Evolutionary conservation across 2,888 invertebrate genomes (phyloP).

Genomic region (Melanostoma mellinum): DNA sequence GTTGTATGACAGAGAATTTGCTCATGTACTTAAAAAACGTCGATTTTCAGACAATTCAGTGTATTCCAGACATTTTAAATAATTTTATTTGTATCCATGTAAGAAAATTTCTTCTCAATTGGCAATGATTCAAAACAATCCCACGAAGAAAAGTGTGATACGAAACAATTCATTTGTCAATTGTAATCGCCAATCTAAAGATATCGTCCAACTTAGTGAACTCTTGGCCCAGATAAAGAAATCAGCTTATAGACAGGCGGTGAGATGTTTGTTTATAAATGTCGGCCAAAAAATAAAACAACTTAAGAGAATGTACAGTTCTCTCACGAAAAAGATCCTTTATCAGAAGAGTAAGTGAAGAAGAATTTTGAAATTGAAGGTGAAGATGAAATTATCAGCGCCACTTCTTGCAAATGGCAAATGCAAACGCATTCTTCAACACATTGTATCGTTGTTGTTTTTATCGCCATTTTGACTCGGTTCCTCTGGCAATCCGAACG

Average conservation of each 20-base stretch:
- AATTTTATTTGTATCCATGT: not conserved
- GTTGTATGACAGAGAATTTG: too few relatives aligned
- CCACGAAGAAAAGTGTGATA: slow-evolving; percentile 28
- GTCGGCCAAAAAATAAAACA: slow-evolving; percentile 56
- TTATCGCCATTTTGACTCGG: too few relatives aligned
- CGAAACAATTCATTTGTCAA: slow-evolving; percentile 54
- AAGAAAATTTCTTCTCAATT: slow-evolving; percentile 28
- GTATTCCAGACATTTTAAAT: slow-evolving; percentile 1
- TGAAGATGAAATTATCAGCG: slow-evolving; percentile 10
- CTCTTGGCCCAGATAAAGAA: slow-evolving; percentile 69
- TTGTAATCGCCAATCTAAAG: slow-evolving; percentile 60
- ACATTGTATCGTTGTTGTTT: too few relatives aligned
- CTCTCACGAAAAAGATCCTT: not conserved
- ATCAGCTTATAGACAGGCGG: slow-evolving; percentile 38
- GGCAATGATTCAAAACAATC: slow-evolving; percentile 50
- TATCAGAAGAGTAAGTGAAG: not conserved
- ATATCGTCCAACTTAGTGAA: slow-evolving; percentile 69
- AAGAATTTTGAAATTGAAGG: not conserved
- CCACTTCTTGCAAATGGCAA: not conserved
- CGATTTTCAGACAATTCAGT: not conserved
- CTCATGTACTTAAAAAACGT: too few relatives aligned
- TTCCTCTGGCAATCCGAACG: too few relatives aligned
- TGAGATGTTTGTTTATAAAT: slow-evolving; percentile 64
- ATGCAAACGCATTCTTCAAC: too few relatives aligned
- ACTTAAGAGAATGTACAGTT: slow-evolving; percentile 1